phyloP scores from a whole-genome alignment of 2,888 invertebrate species.

The Patella depressa region DNA sequence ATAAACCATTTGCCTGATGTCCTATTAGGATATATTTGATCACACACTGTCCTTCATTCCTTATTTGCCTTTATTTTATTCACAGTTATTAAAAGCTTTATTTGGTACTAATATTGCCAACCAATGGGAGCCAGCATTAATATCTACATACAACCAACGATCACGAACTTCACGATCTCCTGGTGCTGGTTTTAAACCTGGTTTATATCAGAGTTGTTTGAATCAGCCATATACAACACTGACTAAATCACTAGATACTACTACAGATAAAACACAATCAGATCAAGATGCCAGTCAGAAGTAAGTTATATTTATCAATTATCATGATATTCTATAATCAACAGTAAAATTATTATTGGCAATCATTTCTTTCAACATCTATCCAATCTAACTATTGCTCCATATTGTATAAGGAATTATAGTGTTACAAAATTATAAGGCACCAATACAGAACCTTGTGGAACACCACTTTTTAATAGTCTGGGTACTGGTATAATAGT shows the following conservation, averaged over 20 bases:
- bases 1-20: too few species aligned
- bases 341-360: too few species aligned
- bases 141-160: background rate
- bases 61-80: slow-evolving; percentile 31
- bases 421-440: too few species aligned
- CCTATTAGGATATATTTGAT: too few species aligned
- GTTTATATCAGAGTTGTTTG: slow-evolving; percentile 71
- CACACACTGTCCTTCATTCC: background rate
- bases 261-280: slow-evolving; percentile 47
- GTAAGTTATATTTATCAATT: slow-evolving; percentile 35
- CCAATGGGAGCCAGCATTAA: slow-evolving; percentile 66
- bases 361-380: too few species aligned
- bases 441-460: too few species aligned
- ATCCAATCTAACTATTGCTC: too few species aligned
- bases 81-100: slow-evolving; percentile 77
- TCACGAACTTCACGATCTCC: slow-evolving; percentile 55
- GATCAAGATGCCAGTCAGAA: slow-evolving; percentile 61
- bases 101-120: slow-evolving; percentile 81
- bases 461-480: too few species aligned
- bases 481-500: too few species aligned
- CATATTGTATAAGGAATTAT: too few species aligned
- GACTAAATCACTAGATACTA: slow-evolving; percentile 69
- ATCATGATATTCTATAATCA: too few species aligned
- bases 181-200: slow-evolving; percentile 56
- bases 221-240: slow-evolving; percentile 71